Percentiles rank a stretch among this genome's conserved stretches.
phyloP scores from a whole-genome alignment of 2,888 invertebrate genomes.

The Ariolimax columbianus region DNA sequence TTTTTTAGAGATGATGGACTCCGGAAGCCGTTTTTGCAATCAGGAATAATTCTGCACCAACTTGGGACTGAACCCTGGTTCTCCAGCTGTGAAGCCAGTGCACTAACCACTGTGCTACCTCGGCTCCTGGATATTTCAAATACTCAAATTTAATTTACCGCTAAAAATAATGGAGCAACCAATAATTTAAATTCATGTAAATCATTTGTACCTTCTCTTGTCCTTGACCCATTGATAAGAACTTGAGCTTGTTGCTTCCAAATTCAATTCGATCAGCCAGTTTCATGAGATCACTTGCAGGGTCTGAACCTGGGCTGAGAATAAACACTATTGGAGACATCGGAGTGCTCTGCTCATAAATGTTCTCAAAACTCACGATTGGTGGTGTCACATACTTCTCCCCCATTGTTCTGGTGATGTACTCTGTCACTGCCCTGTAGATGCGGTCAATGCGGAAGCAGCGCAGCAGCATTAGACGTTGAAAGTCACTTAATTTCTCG shows the following conservation, averaged over 20 bases:
- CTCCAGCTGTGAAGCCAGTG: no score
- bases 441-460: conserved; percentile 94
- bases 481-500: conserved; percentile 82
- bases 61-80: no score
- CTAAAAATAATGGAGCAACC: no score
- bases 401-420: conserved; percentile 89
- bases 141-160: no score
- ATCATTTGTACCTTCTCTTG: conserved; percentile 76
- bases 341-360: conserved; percentile 90
- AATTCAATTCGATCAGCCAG: conserved; percentile 79
- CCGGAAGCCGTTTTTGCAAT: no score
- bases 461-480: conserved; percentile 89
- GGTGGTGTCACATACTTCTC: conserved; percentile 93
- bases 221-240: conserved; percentile 80
- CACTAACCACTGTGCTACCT: no score
- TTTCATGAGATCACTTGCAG: conserved; percentile 79
- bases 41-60: no score
- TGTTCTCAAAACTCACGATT: conserved; percentile 88
- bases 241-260: conserved; percentile 79
- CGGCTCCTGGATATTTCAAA: no score
- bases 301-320: conserved; percentile 80
- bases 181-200: background rate
- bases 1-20: no score
- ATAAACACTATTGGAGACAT: conserved; percentile 81
- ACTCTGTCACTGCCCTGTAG: conserved; percentile 90